phyloP scores from a whole-genome alignment of 2,113 vertebrate genomes.

The Menidia beryllina region DNA sequence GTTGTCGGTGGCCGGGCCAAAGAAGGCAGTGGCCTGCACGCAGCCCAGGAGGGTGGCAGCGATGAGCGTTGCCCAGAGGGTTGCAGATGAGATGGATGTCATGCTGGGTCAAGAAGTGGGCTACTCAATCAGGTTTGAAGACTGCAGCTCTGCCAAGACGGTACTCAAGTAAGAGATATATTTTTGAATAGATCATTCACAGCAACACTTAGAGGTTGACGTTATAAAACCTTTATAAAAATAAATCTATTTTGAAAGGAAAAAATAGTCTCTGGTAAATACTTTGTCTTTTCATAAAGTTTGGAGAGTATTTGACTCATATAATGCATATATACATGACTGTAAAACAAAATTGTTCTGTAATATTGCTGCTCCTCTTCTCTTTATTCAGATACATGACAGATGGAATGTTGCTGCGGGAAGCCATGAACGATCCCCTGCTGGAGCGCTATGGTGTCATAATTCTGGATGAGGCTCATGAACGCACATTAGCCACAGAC shows the following conservation, averaged over 20 bases:
- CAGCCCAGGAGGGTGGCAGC: constrained; percentile 95
- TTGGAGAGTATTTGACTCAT: constrained; percentile 5
- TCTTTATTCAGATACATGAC: constrained; percentile 90
- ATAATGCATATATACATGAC: background rate
- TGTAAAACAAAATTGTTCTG: background rate
- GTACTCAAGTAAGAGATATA: constrained; percentile 90
- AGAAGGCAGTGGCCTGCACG: constrained; percentile 94
- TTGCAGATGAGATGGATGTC: constrained; percentile 98
- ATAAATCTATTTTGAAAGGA: constrained; percentile 4
- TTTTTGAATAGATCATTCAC: background rate
- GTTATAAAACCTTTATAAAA: too few species aligned
- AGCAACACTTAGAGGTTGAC: background rate
- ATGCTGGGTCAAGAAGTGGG: constrained; percentile 98
- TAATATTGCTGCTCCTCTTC: background rate
- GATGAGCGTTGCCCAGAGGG: constrained; percentile 96
- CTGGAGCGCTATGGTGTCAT: constrained; percentile 95
- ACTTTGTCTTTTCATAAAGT: background rate
- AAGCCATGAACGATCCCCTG: constrained; percentile 98
- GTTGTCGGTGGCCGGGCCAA: constrained; percentile 87
- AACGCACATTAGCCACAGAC: constrained; percentile 96
- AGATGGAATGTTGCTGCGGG: constrained; percentile 96
- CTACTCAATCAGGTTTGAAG: constrained; percentile 96
- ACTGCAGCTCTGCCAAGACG: constrained; percentile 98
- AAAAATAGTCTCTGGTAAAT: background rate
- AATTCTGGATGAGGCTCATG: constrained; percentile 96